These are phyloP conservation scores for Phenganax subtilis DNA, from an alignment of 92 coral and sea anemone species.

Conservation along the genomic window DNA sequence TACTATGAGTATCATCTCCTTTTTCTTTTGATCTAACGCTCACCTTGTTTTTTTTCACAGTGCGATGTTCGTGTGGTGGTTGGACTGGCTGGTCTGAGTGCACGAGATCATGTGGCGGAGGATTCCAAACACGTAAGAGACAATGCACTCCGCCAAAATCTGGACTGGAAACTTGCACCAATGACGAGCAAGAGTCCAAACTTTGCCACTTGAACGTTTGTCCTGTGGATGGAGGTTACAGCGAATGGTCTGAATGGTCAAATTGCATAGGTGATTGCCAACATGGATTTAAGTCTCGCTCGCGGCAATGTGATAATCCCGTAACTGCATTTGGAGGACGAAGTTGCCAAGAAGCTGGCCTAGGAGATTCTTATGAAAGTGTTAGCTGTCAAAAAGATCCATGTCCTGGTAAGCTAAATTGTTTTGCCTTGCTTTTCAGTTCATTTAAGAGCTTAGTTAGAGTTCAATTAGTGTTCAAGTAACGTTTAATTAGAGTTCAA, in stretches of 20 bases:
- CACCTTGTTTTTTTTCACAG: constrained; percentile 29
- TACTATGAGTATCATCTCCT: no score
- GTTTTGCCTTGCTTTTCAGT: neutral
- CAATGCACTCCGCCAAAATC: constrained; percentile 86
- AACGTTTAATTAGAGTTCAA: no score
- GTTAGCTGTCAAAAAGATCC: constrained; percentile 74
- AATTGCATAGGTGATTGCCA: constrained; percentile 81
- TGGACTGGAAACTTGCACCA: constrained; percentile 60
- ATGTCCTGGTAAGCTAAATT: constrained; percentile 61
- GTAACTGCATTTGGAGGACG: constrained; percentile 77
- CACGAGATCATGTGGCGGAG: constrained; percentile 83
- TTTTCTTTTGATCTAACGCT: neutral
- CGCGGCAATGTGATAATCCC: constrained; percentile 79
- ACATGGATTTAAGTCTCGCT: constrained; percentile 71
- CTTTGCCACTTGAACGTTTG: constrained; percentile 72
- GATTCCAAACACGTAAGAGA: constrained; percentile 71
- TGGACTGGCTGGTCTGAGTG: constrained; percentile 93
- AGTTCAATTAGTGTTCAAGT: neutral
- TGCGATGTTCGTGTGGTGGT: constrained; percentile 83
- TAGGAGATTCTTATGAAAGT: constrained; percentile 71
- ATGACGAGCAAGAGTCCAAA: constrained; percentile 65
- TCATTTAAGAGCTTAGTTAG: neutral
- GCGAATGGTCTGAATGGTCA: constrained; percentile 84
- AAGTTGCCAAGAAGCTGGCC: constrained; percentile 60
- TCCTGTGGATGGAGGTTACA: constrained; percentile 94